Conservation (phyloP, 2,113 vertebrate species). For the Sander lucioperca region DNA sequence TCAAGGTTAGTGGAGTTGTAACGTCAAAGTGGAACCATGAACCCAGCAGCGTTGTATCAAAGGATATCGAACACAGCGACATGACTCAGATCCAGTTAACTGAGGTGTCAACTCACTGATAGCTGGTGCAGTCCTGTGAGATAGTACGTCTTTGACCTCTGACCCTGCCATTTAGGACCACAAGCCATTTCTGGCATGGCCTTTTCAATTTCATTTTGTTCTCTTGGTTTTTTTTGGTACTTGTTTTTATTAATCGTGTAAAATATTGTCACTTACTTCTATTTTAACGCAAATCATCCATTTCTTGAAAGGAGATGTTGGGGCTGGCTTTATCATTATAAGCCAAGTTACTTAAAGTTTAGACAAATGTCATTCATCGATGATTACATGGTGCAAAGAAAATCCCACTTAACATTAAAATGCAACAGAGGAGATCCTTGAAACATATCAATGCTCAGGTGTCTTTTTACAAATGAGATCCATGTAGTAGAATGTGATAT, state of each 20-base stretch:
- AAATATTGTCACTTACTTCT: not conserved
- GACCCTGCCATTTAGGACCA: not conserved
- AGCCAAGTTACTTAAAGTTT: not conserved
- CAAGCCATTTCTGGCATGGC: not conserved
- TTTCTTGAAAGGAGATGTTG: not conserved
- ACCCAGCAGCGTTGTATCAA: conserved; percentile 14
- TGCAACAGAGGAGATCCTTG: not conserved
- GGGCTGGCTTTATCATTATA: not conserved
- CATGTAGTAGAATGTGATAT: not conserved
- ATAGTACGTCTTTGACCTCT: not conserved
- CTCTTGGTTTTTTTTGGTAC: not conserved
- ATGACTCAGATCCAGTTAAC: conserved; percentile 47
- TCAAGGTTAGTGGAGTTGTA: conserved; percentile 26
- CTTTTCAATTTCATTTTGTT: not conserved
- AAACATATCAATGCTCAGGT: not conserved
- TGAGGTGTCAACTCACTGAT: conserved; percentile 58
- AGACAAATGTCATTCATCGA: not conserved
- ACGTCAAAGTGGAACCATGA: conserved; percentile 21
- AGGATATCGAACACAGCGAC: conserved; percentile 8
- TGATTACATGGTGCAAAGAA: not conserved
- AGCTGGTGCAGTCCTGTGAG: not conserved
- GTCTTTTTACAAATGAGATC: not conserved
- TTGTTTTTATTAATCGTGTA: not conserved
- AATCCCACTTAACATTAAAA: not conserved
- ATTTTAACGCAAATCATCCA: not conserved